These are phyloP conservation scores for Philereme vetulata DNA, from an alignment of 2,888 invertebrate genomes.

Conservation along the genomic window DNA sequence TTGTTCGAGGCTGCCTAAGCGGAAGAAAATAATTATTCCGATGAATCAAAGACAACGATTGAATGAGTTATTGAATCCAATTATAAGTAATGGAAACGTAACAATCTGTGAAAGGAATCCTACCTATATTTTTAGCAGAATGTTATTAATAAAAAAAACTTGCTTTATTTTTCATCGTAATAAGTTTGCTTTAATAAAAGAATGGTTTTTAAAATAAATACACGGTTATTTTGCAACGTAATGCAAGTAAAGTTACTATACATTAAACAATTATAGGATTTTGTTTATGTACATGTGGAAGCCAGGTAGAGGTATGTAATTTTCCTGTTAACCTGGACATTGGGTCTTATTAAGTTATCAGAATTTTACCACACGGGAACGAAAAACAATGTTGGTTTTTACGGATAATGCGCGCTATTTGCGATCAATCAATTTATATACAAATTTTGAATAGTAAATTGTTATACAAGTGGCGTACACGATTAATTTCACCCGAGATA, in stretches of 20 bases:
- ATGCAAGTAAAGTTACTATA: constrained; percentile 51
- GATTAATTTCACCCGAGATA: too few relatives aligned
- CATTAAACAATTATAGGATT: constrained; percentile 61
- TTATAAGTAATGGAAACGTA: constrained; percentile 34
- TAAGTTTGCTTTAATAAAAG: too few relatives aligned
- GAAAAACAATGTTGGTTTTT: constrained; percentile 13
- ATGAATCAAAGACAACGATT: constrained; percentile 55
- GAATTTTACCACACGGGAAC: constrained; percentile 54
- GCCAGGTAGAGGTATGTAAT: constrained; percentile 52
- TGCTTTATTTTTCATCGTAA: too few relatives aligned
- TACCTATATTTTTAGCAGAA: constrained; percentile 11
- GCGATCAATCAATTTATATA: constrained; percentile 8
- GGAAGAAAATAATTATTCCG: constrained; percentile 71
- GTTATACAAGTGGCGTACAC: too few relatives aligned
- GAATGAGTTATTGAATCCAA: constrained; percentile 48
- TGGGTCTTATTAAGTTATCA: constrained; percentile 69
- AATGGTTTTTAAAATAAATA: constrained; percentile 3
- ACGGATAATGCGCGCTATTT: constrained; percentile 16
- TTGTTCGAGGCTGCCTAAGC: constrained; percentile 67
- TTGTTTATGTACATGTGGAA: constrained; percentile 51
- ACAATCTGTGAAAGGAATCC: constrained; percentile 23
- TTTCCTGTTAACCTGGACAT: constrained; percentile 63
- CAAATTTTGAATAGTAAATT: not conserved
- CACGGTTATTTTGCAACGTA: constrained; percentile 5
- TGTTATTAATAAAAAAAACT: too few relatives aligned